These are phyloP conservation scores for Sebastes taczanowskii DNA, from an alignment of 2,797 vertebrate genomes.

Conservation along the genomic window DNA sequence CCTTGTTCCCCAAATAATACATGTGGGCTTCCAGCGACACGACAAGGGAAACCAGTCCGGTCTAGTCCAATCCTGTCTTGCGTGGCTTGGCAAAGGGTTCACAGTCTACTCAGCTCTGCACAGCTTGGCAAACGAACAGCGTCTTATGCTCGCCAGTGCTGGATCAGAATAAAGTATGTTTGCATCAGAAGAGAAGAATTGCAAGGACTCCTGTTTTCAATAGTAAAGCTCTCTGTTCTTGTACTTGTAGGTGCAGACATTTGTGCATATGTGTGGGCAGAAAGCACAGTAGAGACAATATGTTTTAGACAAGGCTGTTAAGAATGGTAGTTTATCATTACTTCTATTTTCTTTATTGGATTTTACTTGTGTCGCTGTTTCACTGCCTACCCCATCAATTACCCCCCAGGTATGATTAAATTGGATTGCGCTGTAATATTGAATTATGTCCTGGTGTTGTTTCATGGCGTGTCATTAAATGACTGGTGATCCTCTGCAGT, in stretches of 20 bases:
- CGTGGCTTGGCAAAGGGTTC: slow-evolving; percentile 23
- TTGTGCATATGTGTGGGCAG: background rate
- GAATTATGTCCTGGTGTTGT: slow-evolving; percentile 41
- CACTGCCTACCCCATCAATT: slow-evolving; percentile 41
- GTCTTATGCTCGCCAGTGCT: background rate
- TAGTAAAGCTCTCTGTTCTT: background rate
- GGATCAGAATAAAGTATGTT: slow-evolving; percentile 9
- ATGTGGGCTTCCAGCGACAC: slow-evolving; percentile 33
- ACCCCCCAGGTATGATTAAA: slow-evolving; percentile 53
- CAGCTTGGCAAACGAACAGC: slow-evolving; percentile 22
- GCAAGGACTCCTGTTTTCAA: background rate
- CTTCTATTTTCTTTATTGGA: slow-evolving; percentile 40
- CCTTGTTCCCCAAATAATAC: slow-evolving; percentile 39
- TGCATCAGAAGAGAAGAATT: slow-evolving; percentile 17
- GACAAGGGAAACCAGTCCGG: slow-evolving; percentile 26
- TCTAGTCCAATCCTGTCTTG: slow-evolving; percentile 37
- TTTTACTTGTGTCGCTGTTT: slow-evolving; percentile 36
- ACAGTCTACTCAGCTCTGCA: slow-evolving; percentile 17
- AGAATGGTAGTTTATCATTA: slow-evolving; percentile 24
- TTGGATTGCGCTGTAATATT: slow-evolving; percentile 45
- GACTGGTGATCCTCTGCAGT: slow-evolving; percentile 50
- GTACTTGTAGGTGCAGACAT: background rate
- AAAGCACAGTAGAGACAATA: background rate
- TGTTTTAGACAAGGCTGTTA: background rate
- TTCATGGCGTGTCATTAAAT: slow-evolving; percentile 53